Evolutionary conservation across 2,113 vertebrate genomes (phyloP), one percentile per base, ranked within the genome.

Genomic region (Saimiri boliviensis): DNA sequence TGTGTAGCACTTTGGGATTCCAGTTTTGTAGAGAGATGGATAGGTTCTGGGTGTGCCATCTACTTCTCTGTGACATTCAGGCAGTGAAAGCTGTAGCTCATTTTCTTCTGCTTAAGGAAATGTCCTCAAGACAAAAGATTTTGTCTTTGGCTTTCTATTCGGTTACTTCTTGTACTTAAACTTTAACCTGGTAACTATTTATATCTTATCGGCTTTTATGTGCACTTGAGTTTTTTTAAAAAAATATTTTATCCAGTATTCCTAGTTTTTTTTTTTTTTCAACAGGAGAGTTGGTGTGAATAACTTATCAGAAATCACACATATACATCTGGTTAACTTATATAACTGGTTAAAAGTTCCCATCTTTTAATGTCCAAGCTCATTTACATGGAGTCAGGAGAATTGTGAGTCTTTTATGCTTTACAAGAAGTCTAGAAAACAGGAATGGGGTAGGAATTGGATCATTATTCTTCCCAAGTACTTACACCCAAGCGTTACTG

Each of bases 71-170:
- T 23, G 12, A 12, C 20, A 42, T 66, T 12, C 19, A 60, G 35
- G n/a, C 14, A 52, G 12, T 87, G 32, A 71, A 94, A 86, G n/a
- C 37, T 30, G 27, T 10, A 71, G 35, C 17, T 91, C 16, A 13
- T 35, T 95, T 88, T 89, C 42, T 85, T 91, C 35, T 93, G 45
- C 21, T 93, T 80, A 74, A 84, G 27, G 17, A 93, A 81, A 88
- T 7, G 16, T 60, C 40, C 40, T 81, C 6, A 42, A 87, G 37
- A 66, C 25, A 27, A 88, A 54, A 21, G 8, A 58, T 32, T 91
- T 93, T 89, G 4, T 45, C 19, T 5, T 47, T 89, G 30, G 32
- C 23, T 93, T 93, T 40, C 49, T 25, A 66, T 30, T 91, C 21
- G 45, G 35, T 73, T 83, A 9, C 25, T 87, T 96, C 25, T 37